A percentile compares a stretch with the other conserved stretches of the same genome.
Evolutionary conservation across 2,888 invertebrate species (phyloP).

Genomic region (Ophioninae sp.): DNA sequence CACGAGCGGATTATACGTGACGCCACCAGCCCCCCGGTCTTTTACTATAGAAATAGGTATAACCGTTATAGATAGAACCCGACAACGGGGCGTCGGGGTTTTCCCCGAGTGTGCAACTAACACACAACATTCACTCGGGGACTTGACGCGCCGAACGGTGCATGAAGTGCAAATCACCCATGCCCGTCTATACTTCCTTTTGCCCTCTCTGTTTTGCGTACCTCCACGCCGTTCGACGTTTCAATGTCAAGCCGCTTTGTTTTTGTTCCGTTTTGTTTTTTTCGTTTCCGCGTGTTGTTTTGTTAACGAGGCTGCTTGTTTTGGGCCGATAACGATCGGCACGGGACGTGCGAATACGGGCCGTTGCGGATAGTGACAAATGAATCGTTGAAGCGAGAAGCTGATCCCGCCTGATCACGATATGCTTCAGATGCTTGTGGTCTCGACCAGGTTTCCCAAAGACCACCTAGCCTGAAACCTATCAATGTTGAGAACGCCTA

Average conservation of each 20-base stretch:
- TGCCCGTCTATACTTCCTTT: conserved; percentile 41
- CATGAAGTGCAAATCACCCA: conserved; percentile 58
- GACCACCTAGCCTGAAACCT: background rate
- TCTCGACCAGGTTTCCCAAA: background rate
- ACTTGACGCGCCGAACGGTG: conserved; percentile 54
- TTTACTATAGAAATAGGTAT: background rate
- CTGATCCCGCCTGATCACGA: conserved; percentile 16
- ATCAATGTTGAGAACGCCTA: too few relatives aligned
- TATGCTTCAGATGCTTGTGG: conserved; percentile 9
- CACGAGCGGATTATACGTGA: conserved; percentile 52
- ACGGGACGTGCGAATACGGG: conserved; percentile 14
- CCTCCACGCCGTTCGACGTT: conserved; percentile 39
- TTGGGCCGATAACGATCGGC: conserved; percentile 50
- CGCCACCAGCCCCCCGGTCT: conserved; percentile 1
- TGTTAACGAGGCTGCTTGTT: conserved; percentile 35
- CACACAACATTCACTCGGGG: conserved; percentile 52
- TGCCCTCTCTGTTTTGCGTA: conserved; percentile 20
- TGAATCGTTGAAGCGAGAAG: conserved; percentile 37
- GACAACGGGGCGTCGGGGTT: conserved; percentile 44
- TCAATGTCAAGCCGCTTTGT: conserved; percentile 21
- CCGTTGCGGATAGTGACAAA: conserved; percentile 38
- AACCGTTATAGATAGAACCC: background rate
- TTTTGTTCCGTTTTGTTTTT: background rate
- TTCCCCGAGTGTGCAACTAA: conserved; percentile 44
- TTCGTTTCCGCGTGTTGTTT: conserved; percentile 11